These are phyloP conservation scores for Momotus momota DNA, from an alignment of 2,797 vertebrate genomes.

Conservation along the genomic window DNA sequence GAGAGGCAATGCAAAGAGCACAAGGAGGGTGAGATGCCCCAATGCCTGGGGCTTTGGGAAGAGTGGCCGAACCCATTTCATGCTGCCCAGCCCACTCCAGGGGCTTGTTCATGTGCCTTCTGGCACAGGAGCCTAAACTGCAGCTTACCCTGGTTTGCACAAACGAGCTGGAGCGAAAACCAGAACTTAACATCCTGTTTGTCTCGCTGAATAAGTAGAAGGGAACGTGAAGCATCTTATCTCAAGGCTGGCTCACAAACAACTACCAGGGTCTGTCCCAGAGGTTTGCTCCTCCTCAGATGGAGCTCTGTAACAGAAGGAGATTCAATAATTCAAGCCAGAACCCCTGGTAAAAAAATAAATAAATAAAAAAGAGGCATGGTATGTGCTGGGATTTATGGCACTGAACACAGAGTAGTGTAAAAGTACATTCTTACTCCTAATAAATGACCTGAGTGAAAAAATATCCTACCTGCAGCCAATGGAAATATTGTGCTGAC, in stretches of 20 bases:
- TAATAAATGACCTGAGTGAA: conserved; percentile 3
- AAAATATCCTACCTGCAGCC: conserved; percentile 48
- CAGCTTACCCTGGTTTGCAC: not conserved
- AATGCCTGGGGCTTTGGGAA: not conserved
- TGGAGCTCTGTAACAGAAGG: not conserved
- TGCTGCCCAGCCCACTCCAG: not conserved
- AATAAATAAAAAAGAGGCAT: not conserved
- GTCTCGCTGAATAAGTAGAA: not conserved
- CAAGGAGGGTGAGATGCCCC: rapidly evolving
- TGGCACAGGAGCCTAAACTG: not conserved
- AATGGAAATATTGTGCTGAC: conserved; percentile 30
- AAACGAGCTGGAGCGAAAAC: not conserved
- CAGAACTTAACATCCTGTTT: not conserved
- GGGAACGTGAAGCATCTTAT: not conserved
- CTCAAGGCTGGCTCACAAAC: not conserved
- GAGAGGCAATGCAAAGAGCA: not conserved
- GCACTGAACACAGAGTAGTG: not conserved
- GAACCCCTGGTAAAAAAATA: not conserved
- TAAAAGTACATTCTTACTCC: conserved; percentile 48
- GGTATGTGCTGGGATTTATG: conserved; percentile 36
- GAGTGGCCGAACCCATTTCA: rapidly evolving
- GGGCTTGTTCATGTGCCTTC: rapidly evolving
- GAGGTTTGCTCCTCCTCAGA: not conserved
- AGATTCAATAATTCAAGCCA: not conserved
- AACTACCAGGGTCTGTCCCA: not conserved